These are phyloP conservation scores for Pachycephala philippinensis DNA, from an alignment of 2,113 vertebrate species.

Conservation along the genomic window DNA sequence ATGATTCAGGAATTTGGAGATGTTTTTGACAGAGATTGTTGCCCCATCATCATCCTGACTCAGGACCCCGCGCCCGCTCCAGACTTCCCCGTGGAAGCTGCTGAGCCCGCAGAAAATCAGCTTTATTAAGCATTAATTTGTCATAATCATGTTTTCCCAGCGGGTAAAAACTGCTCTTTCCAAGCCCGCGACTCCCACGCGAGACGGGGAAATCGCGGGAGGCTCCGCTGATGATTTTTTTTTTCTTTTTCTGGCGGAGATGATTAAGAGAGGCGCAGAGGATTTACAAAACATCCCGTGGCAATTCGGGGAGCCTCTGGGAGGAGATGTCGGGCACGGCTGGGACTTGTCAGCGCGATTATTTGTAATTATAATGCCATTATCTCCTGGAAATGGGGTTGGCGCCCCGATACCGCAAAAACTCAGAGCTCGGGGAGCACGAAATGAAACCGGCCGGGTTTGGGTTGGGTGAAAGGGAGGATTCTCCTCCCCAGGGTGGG, in stretches of 20 bases:
- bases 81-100: background rate
- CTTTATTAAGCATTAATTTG: background rate
- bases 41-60: background rate
- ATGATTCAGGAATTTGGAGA: background rate
- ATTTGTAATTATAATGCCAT: background rate
- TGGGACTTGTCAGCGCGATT: background rate
- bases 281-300: background rate
- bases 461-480: background rate
- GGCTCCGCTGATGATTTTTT: background rate
- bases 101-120: background rate
- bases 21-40: too few species aligned
- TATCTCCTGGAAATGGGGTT: background rate
- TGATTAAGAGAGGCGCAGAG: background rate
- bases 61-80: background rate
- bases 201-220: background rate
- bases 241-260: background rate
- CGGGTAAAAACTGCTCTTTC: background rate
- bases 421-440: background rate
- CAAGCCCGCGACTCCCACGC: background rate
- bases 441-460: background rate
- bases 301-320: background rate
- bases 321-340: constrained; percentile 2
- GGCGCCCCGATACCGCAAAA: background rate
- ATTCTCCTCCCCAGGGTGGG: background rate
- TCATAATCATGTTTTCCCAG: background rate